Percentiles rank a stretch among this genome's conserved stretches.
These are phyloP conservation scores for Lacerta bilineata DNA, from an alignment of 2,797 vertebrate species.

Conservation along the genomic window DNA sequence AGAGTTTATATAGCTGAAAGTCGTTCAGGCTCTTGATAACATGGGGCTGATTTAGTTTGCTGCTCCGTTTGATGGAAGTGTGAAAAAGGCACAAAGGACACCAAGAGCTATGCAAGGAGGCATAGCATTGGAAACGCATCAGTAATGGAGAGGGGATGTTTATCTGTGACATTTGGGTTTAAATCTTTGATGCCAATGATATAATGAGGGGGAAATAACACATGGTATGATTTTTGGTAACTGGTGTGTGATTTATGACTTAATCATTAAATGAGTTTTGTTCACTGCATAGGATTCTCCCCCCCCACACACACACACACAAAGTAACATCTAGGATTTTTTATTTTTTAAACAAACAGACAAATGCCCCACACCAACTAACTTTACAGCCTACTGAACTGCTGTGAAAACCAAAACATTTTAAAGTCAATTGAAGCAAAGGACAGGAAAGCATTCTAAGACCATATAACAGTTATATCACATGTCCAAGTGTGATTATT, in stretches of 20 bases:
- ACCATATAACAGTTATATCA: background rate
- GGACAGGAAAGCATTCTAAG: conserved; percentile 21
- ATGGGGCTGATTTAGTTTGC: background rate
- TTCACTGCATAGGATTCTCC: conserved; percentile 1
- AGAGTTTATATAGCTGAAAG: background rate
- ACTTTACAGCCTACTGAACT: background rate
- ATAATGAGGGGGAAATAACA: background rate
- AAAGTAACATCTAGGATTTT: background rate
- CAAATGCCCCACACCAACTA: background rate
- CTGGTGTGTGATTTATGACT: conserved; percentile 29
- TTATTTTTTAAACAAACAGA: background rate
- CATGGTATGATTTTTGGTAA: background rate
- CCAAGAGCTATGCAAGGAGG: background rate
- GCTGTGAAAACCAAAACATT: background rate
- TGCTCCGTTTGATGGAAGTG: conserved; percentile 11
- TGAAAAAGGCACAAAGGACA: conserved; percentile 7
- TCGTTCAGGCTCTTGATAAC: conserved; percentile 8
- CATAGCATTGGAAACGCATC: background rate
- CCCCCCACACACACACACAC: too few species aligned
- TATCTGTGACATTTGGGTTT: conserved; percentile 14
- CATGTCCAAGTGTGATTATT: background rate
- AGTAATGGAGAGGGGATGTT: conserved; percentile 27
- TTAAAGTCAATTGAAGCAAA: conserved; percentile 28
- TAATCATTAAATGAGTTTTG: conserved; percentile 30
- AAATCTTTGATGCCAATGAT: conserved; percentile 20